A percentile compares a stretch with the other conserved stretches of the same genome.
phyloP scores from a whole-genome alignment of 2,888 invertebrate species.

The Aelia acuminata region DNA sequence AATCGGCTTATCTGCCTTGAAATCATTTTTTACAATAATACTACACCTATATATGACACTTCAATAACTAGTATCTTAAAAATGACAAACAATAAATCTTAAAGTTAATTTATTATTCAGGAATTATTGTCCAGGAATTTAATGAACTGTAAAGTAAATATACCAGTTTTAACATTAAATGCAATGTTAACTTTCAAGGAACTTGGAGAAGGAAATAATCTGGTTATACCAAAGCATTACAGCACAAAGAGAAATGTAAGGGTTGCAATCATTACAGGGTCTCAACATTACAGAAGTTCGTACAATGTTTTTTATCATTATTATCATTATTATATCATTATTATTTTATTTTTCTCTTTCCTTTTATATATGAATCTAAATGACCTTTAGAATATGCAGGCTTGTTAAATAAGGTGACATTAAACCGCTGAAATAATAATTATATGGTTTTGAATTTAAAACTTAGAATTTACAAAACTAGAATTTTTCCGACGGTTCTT shows the following conservation, averaged over 20 bases:
- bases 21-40: conserved; percentile 17
- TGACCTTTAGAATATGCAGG: neutral
- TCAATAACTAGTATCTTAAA: neutral
- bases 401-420: no score
- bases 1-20: conserved; percentile 71
- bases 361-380: neutral
- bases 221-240: neutral
- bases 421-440: neutral
- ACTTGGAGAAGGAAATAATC: neutral
- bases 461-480: no score
- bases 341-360: neutral
- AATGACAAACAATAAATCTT: neutral
- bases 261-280: no score
- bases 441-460: neutral
- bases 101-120: neutral
- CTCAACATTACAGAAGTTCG: neutral
- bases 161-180: neutral
- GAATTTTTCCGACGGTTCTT: no score
- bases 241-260: neutral
- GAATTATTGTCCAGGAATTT: neutral
- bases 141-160: neutral
- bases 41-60: neutral
- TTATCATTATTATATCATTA: no score
- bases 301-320: no score
- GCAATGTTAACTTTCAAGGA: neutral